Evolutionary conservation across 2,888 invertebrate species (phyloP).

Genomic region (Platypus cylindrus): DNA sequence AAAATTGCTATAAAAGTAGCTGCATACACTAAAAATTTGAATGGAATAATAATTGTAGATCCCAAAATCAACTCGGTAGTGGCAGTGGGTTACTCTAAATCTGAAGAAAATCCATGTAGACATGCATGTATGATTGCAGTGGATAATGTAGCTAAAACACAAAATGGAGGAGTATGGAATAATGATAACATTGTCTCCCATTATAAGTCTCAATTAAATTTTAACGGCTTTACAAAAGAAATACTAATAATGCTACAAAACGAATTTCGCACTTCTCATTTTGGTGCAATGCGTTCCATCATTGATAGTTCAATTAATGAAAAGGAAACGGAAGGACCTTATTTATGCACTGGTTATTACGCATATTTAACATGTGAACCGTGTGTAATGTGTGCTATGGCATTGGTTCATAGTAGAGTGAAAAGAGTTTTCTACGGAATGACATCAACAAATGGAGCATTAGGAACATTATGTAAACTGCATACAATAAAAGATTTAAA

Average conservation of each 20-base stretch:
- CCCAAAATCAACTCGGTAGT: constrained; percentile 51
- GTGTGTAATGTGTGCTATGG: constrained; percentile 94
- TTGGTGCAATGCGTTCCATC: constrained; percentile 38
- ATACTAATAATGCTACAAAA: constrained; percentile 20
- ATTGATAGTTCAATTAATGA: constrained; percentile 29
- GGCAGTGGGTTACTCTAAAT: constrained; percentile 49
- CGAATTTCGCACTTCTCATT: constrained; percentile 17
- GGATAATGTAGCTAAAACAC: constrained; percentile 72
- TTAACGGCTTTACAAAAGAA: constrained; percentile 36
- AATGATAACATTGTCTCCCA: constrained; percentile 1
- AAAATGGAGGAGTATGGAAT: constrained; percentile 65
- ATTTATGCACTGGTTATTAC: constrained; percentile 80
- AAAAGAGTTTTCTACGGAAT: constrained; percentile 67
- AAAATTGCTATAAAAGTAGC: constrained; percentile 44
- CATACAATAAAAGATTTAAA: constrained; percentile 71
- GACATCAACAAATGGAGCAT: constrained; percentile 48
- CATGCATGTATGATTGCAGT: constrained; percentile 79
- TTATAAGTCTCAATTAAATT: constrained; percentile 11
- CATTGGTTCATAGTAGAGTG: constrained; percentile 78
- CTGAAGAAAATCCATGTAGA: constrained; percentile 53
- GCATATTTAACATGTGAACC: constrained; percentile 76
- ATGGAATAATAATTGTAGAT: constrained; percentile 59
- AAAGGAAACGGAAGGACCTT: constrained; percentile 45
- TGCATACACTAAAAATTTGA: constrained; percentile 19
- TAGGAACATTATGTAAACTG: constrained; percentile 58